These are phyloP conservation scores for Pangasianodon gigas DNA, from an alignment of 2,113 vertebrate species.

Conservation along the genomic window DNA sequence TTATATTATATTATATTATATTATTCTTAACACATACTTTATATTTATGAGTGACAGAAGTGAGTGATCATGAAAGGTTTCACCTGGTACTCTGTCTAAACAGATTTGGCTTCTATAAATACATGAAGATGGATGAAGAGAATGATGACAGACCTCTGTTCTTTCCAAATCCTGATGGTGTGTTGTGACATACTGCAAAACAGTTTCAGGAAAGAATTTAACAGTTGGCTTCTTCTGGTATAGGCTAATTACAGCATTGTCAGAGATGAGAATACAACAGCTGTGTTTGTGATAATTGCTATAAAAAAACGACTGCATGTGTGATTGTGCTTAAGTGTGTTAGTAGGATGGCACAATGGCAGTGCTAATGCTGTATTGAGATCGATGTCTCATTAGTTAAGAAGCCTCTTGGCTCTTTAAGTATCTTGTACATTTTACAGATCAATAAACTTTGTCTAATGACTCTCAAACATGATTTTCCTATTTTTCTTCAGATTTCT, in stretches of 20 bases:
- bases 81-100: conserved; percentile 23
- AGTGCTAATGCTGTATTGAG: conserved; percentile 1
- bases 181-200: conserved; percentile 52
- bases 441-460: neutral
- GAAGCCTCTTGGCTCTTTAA: conserved; percentile 11
- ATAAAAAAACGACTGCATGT: neutral
- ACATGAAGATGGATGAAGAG: conserved; percentile 98
- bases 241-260: conserved; percentile 8
- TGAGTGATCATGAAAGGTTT: neutral
- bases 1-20: neutral
- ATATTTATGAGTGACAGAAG: neutral
- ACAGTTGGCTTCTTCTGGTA: conserved; percentile 30
- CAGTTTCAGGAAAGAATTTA: conserved; percentile 29
- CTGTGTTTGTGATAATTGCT: conserved; percentile 32
- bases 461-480: neutral
- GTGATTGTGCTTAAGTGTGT: neutral
- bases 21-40: neutral
- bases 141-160: conserved; percentile 88
- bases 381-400: conserved; percentile 18
- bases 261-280: conserved; percentile 16
- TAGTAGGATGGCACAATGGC: neutral
- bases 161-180: conserved; percentile 88
- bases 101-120: conserved; percentile 98
- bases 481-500: conserved; percentile 77
- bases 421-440: conserved; percentile 4